Conservation (phyloP, 1,140 invertebrate genomes). For the Neocloeon triangulifer region DNA sequence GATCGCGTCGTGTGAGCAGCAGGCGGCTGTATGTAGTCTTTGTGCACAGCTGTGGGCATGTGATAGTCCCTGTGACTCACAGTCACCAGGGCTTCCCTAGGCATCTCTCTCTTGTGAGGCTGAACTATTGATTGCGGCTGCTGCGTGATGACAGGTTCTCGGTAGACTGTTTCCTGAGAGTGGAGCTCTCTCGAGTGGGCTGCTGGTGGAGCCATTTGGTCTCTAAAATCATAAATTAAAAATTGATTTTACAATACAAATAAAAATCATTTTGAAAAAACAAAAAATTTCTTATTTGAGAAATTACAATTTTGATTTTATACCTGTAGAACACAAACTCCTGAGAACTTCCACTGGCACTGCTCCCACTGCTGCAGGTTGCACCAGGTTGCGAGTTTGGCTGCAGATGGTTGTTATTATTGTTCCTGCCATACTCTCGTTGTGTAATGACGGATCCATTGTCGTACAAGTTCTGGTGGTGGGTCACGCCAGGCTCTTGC, state of each 20-base stretch:
- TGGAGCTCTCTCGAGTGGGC: constrained; percentile 4
- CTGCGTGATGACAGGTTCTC: background rate
- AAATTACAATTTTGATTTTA: too few species aligned
- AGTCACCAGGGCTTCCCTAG: constrained; percentile 5
- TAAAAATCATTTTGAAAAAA: too few species aligned
- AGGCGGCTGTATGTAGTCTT: constrained; percentile 35
- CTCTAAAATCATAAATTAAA: background rate
- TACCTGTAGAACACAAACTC: too few species aligned
- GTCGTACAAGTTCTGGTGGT: constrained; percentile 11
- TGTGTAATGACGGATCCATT: too few species aligned
- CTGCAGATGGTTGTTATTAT: too few species aligned
- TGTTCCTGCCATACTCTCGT: too few species aligned
- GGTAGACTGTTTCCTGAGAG: background rate
- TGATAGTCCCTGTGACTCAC: constrained; percentile 11
- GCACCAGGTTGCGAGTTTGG: too few species aligned
- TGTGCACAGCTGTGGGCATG: constrained; percentile 7
- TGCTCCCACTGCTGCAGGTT: too few species aligned
- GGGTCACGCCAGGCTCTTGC: constrained; percentile 19
- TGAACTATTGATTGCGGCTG: constrained; percentile 3
- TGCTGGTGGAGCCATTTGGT: constrained; percentile 10
- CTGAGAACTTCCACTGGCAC: too few species aligned
- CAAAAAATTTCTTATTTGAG: too few species aligned
- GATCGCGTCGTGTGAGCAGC: constrained; percentile 32
- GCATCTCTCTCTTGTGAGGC: constrained; percentile 3
- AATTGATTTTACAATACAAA: too few species aligned